Base-by-base conservation (phyloP, 2,797 vertebrate genomes). In the Hirundo rustica region DNA sequence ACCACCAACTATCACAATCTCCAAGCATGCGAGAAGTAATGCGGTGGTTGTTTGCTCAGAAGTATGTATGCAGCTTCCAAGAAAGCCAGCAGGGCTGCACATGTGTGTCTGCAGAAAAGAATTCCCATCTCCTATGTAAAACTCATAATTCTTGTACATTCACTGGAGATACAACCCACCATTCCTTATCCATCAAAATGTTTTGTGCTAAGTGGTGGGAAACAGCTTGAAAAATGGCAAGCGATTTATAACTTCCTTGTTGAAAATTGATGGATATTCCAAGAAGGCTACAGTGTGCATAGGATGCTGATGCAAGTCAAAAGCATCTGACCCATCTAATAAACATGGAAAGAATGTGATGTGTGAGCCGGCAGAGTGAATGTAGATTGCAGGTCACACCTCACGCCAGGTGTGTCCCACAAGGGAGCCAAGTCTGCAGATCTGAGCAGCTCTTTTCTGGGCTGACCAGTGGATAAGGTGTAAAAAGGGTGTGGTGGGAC, bases 81-180 rank as follows among this genome's bases (percentile, higher is more conserved):
- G 79, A 89, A 89, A 93, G n/a, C 47, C 91, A 94, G 54, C 72
- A 80, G 81, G 75, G 50, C 55, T 88, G 57, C 87, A 92, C 54
- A 53, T 80, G 68, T 92, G 42, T 77, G 40, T 92, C n/a, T 79
- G 57, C 1, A 0, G 75, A 54, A 81, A 94, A 71, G 87, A 89
- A 92, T 92, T 97, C 88, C 84, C 74, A 85, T 67, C 40, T 85
- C 66, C 65, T 5, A 1, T 75, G 76, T 93, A 60, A 92, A 94
- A 78, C 66, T 48, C 48, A 60, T 73, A 51, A 54, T 93, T 73
- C 61, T 83, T 72, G 36, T 29, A 40, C 16, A 5, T 62, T 71
- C 1, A 0, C n/a, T 50, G 21, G 47, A 66, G 45, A 77, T 29
- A 61, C n/a, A 72, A 22, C 13, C n/a, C n/a, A 55, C 30, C 1